These are phyloP conservation scores for Alca torda DNA, from an alignment of 2,797 vertebrate species.

Conservation along the genomic window DNA sequence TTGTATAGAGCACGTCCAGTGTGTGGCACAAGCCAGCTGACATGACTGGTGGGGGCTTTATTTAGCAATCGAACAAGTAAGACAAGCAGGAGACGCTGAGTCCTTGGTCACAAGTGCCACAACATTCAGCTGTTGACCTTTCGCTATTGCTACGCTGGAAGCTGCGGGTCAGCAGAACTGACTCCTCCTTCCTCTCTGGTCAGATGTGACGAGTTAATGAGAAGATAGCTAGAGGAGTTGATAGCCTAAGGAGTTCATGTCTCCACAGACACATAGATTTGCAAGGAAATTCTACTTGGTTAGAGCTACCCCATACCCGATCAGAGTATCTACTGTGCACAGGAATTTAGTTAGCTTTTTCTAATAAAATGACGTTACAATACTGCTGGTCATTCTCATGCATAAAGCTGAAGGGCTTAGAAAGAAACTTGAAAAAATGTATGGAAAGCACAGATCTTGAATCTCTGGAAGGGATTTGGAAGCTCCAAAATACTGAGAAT, in stretches of 20 bases:
- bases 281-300: neutral
- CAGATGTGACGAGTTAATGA: neutral
- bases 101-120: neutral
- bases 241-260: neutral
- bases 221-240: neutral
- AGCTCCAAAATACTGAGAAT: neutral
- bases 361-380: neutral
- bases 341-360: neutral
- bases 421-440: neutral
- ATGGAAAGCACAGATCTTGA: neutral
- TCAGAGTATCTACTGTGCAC: neutral
- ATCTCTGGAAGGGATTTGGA: neutral
- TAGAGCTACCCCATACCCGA: neutral
- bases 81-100: neutral
- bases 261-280: neutral
- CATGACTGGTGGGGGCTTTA: neutral
- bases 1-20: neutral
- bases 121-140: neutral
- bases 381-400: neutral
- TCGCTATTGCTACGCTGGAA: neutral
- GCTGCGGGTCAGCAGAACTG: neutral
- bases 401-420: neutral
- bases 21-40: neutral
- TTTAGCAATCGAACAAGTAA: neutral
- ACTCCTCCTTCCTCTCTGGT: neutral